Conservation (phyloP, 2,113 vertebrate genomes). For the Columba janthina region DNA sequence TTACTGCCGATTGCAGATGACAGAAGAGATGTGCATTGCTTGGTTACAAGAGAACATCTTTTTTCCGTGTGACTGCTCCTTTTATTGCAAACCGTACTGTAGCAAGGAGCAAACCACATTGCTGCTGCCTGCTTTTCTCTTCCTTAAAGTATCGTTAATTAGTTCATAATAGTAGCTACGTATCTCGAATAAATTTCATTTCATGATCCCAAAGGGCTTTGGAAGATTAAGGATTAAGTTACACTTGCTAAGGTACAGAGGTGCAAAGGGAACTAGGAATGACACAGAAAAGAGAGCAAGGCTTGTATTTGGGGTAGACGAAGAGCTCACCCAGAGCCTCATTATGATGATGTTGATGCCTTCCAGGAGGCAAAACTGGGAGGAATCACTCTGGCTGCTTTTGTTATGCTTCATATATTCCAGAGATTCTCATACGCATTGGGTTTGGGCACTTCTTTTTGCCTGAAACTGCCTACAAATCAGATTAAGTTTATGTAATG, state of each 20-base stretch:
- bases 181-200: neutral
- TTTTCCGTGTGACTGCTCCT: constrained; percentile 20
- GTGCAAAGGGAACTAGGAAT: neutral
- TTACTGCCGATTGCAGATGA: neutral
- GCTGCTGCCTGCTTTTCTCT: neutral
- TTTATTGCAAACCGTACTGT: neutral
- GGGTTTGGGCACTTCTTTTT: neutral
- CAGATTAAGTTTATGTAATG: neutral
- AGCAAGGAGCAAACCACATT: neutral
- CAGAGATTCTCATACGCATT: neutral
- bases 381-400: neutral
- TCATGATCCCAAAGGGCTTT: neutral
- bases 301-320: neutral
- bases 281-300: neutral
- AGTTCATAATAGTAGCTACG: neutral
- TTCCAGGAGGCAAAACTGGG: neutral
- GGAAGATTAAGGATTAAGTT: neutral
- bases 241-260: neutral
- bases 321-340: neutral
- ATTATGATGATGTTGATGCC: neutral
- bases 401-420: neutral
- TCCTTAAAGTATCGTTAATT: neutral
- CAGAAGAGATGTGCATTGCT: constrained; percentile 22
- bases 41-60: constrained; percentile 11
- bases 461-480: neutral